Evolutionary conservation across 2,888 invertebrate species (phyloP).

Genomic region (Epinotia ramella): DNA sequence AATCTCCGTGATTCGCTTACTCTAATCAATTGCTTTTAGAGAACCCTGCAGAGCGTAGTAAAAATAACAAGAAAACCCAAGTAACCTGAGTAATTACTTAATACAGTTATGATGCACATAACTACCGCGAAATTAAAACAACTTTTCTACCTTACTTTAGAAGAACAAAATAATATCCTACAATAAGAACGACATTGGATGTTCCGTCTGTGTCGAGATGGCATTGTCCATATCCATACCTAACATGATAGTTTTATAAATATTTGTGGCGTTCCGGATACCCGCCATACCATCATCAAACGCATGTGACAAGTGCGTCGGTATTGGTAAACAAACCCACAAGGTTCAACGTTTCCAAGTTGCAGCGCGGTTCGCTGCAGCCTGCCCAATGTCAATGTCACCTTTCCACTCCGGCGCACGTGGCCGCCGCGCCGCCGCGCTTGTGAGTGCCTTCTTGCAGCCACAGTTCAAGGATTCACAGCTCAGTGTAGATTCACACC

Average conservation of each 20-base stretch:
- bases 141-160: neutral
- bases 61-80: slow-evolving; percentile 32
- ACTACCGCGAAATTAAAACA: slow-evolving; percentile 26
- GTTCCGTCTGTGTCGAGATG: neutral
- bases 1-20: slow-evolving; percentile 41
- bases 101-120: slow-evolving; percentile 33
- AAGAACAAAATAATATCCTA: neutral
- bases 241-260: slow-evolving; percentile 13
- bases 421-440: slow-evolving; percentile 42
- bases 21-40: slow-evolving; percentile 36
- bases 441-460: slow-evolving; percentile 17
- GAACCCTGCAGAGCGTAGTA: slow-evolving; percentile 40
- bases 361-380: slow-evolving; percentile 54
- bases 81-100: slow-evolving; percentile 32
- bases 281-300: neutral
- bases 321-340: slow-evolving; percentile 65
- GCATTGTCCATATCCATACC: slow-evolving; percentile 21
- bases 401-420: slow-evolving; percentile 62
- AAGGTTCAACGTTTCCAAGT: slow-evolving; percentile 67
- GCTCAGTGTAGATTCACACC: slow-evolving; percentile 27
- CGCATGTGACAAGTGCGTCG: slow-evolving; percentile 31
- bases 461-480: slow-evolving; percentile 35
- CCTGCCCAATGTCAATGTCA: slow-evolving; percentile 78
- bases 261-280: slow-evolving; percentile 25
- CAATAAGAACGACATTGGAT: neutral